Evolutionary conservation across 2,797 vertebrate genomes (phyloP).

Genomic region (Trichosurus vulpecula): DNA sequence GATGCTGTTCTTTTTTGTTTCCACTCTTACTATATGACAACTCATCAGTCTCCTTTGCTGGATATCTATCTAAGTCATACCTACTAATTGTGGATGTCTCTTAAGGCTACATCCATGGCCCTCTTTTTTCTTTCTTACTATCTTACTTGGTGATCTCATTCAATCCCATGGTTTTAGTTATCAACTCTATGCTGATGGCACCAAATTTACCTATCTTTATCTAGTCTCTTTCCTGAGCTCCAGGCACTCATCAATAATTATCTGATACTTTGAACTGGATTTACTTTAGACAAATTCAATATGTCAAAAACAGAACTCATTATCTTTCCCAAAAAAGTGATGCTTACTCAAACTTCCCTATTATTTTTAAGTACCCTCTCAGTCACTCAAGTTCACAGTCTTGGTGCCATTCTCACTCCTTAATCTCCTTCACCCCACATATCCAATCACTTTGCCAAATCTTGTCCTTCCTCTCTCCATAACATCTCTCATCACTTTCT

Average conservation of each 20-base stretch:
- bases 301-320: neutral
- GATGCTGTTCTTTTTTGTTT: too few species aligned
- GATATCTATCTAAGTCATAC: too few species aligned
- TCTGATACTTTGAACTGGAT: neutral
- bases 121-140: too few species aligned
- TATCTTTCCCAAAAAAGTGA: neutral
- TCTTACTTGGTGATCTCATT: too few species aligned
- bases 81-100: too few species aligned
- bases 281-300: neutral
- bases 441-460: neutral
- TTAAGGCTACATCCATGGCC: too few species aligned
- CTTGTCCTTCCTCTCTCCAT: neutral
- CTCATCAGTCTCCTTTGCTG: too few species aligned
- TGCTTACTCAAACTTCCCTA: neutral
- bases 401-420: neutral
- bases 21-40: too few species aligned
- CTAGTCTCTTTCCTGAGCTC: too few species aligned
- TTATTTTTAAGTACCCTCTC: neutral
- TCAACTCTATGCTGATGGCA: too few species aligned
- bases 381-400: neutral
- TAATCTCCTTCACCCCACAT: neutral
- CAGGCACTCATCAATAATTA: neutral
- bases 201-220: too few species aligned
- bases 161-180: too few species aligned
- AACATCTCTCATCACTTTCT: neutral